phyloP scores from a whole-genome alignment of 2,113 vertebrate species.

The Felis chaus region DNA sequence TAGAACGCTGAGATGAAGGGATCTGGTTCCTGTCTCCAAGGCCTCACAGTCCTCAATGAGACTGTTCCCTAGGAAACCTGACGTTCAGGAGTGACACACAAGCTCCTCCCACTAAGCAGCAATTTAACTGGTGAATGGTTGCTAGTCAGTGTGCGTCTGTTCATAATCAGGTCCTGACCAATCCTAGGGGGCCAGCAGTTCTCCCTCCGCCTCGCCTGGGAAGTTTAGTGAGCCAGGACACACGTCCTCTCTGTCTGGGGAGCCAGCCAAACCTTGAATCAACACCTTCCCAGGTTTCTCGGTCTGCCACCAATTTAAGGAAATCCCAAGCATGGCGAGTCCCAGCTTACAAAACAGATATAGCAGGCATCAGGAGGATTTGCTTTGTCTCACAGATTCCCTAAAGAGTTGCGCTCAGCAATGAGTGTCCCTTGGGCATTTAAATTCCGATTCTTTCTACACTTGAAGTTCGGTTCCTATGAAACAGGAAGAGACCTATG shows the following conservation, averaged over 20 bases:
- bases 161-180: constrained; percentile 30
- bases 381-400: constrained; percentile 64
- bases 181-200: not conserved
- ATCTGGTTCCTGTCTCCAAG: constrained; percentile 23
- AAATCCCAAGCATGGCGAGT: constrained; percentile 54
- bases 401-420: constrained; percentile 53
- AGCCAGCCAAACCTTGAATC: constrained; percentile 10
- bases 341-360: constrained; percentile 55
- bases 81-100: constrained; percentile 45
- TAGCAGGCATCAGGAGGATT: constrained; percentile 51
- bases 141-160: not conserved
- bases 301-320: constrained; percentile 57
- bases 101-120: not conserved
- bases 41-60: not conserved
- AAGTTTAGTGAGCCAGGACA: not conserved
- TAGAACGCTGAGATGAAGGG: constrained; percentile 37
- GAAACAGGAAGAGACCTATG: constrained; percentile 28
- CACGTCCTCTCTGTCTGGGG: not conserved
- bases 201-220: not conserved
- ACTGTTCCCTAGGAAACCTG: constrained; percentile 72
- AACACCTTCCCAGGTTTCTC: constrained; percentile 37
- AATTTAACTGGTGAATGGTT: not conserved
- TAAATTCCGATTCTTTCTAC: constrained; percentile 60
- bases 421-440: constrained; percentile 40
- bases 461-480: constrained; percentile 21